phyloP scores from a whole-genome alignment of 64 coral and sea anemone genomes.

The Porites lutea region DNA sequence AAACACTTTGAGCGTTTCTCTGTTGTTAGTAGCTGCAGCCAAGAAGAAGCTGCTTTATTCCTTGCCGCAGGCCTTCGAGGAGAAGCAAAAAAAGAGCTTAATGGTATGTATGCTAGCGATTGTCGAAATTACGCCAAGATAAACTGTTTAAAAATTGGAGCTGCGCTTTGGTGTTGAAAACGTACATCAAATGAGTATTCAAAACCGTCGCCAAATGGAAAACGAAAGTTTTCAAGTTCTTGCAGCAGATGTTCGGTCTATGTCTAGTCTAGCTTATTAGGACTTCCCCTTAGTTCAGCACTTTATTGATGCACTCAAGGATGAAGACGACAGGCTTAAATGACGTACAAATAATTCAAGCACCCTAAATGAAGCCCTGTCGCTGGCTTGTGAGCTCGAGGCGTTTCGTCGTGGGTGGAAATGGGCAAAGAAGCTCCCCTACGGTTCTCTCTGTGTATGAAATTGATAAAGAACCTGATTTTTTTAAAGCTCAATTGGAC shows the following conservation, averaged over 20 bases:
- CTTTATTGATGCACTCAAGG: slow-evolving; percentile 52
- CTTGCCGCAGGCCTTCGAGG: slow-evolving; percentile 16
- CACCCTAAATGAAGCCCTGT: slow-evolving; percentile 38
- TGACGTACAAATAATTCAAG: slow-evolving; percentile 36
- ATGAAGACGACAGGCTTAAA: slow-evolving; percentile 39
- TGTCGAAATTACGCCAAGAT: slow-evolving; percentile 54
- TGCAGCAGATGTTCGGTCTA: slow-evolving; percentile 53
- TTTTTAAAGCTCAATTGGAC: slow-evolving; percentile 18
- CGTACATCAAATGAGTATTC: slow-evolving; percentile 64
- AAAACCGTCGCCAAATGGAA: slow-evolving; percentile 49
- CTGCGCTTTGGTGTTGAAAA: slow-evolving; percentile 64
- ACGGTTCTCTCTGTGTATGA: not conserved
- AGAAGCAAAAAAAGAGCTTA: slow-evolving; percentile 41
- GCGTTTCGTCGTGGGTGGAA: slow-evolving; percentile 7
- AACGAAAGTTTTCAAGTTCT: slow-evolving; percentile 56
- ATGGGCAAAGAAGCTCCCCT: not conserved
- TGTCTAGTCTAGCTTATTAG: slow-evolving; percentile 47
- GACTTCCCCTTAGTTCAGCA: slow-evolving; percentile 48
- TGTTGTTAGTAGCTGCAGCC: slow-evolving; percentile 37
- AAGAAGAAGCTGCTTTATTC: slow-evolving; percentile 29
- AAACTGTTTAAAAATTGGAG: slow-evolving; percentile 38
- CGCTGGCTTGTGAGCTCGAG: slow-evolving; percentile 39
- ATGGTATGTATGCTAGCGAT: slow-evolving; percentile 48
- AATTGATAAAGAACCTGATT: not conserved
- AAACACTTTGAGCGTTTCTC: slow-evolving; percentile 37